Base-by-base conservation (phyloP, 2,797 vertebrate species). In the Columba guinea region DNA sequence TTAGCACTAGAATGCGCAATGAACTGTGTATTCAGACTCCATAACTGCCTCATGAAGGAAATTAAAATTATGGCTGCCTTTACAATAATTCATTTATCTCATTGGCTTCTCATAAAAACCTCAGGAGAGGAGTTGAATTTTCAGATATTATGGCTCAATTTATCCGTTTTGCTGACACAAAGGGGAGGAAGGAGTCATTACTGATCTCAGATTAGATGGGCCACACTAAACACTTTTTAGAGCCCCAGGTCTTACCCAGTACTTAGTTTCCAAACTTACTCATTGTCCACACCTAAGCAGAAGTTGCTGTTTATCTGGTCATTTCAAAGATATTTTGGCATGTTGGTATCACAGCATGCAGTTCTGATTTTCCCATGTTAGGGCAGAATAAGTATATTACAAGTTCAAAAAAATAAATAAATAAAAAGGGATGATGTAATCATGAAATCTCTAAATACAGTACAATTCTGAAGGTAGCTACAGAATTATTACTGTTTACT, bases 1-100 rank as follows among this genome's bases (percentile, higher is more conserved):
- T n/a, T 89, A 78, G 30, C 19, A 52, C 37, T 82, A 65, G 48
- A 87, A 84, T 84, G 55, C 79, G 34, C 55, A 84, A 79, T 41
- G 68, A 74, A 83, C 44, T 77, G 20, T 69, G 20, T 76, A 63
- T 89, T 55, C 79, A 87, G 23, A 46, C 73, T 73, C 56, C 77
- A 24, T 77, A 89, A 46, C 30, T 71, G 46, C 41, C 23, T 86
- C 68, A 67, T 28, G 30, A 39, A 79, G 51, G 68, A 93, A 95
- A 87, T 83, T 89, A 79, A 91, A 91, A 89, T 80, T 76, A 85
- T 60, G 39, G 18, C 20, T 82, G 34, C 9, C n/a, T 87, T 92
- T 83, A 83, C 5, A 5, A 56, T 30, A 44, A 87, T 87, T 92
- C 19, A 67, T 85, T 87, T 76, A 20, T 79, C 24, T 82, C 35